Percentiles rank a stretch among this genome's conserved stretches.
phyloP scores from a whole-genome alignment of 2,888 invertebrate genomes.

The Laothoe populi region DNA sequence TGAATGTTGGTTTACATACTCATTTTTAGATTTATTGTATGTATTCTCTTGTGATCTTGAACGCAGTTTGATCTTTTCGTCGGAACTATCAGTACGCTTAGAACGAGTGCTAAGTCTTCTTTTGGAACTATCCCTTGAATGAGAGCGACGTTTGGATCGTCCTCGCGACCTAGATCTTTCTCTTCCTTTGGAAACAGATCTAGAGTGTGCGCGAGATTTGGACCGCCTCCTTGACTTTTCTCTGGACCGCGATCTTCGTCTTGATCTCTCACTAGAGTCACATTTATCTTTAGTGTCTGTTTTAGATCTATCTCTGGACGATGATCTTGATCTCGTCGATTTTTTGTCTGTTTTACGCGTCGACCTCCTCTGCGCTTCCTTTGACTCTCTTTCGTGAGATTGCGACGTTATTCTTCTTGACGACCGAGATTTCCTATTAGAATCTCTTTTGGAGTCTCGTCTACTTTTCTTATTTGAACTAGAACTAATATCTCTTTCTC shows the following conservation, averaged over 20 bases:
- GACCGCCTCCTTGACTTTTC: slow-evolving; percentile 59
- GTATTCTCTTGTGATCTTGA: slow-evolving; percentile 72
- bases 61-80: slow-evolving; percentile 62
- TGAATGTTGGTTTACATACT: slow-evolving; percentile 61
- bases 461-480: slow-evolving; percentile 59
- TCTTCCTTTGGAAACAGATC: slow-evolving; percentile 58
- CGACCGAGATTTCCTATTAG: slow-evolving; percentile 64
- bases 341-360: slow-evolving; percentile 62
- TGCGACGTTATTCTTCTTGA: slow-evolving; percentile 64
- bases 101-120: slow-evolving; percentile 47
- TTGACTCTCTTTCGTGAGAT: slow-evolving; percentile 56
- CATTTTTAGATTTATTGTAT: slow-evolving; percentile 68
- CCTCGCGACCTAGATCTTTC: slow-evolving; percentile 51
- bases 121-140: slow-evolving; percentile 45
- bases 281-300: slow-evolving; percentile 59
- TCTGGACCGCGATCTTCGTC: slow-evolving; percentile 62
- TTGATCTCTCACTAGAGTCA: slow-evolving; percentile 57
- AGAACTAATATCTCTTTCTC: slow-evolving; percentile 52
- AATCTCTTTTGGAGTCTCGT: slow-evolving; percentile 65
- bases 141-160: slow-evolving; percentile 51
- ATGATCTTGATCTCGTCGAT: slow-evolving; percentile 53
- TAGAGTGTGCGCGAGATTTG: slow-evolving; percentile 56
- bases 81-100: slow-evolving; percentile 53
- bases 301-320: slow-evolving; percentile 59
- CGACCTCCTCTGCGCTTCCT: slow-evolving; percentile 53